A percentile compares a stretch with the other conserved stretches of the same genome.
Conservation (phyloP, 1,140 invertebrate genomes). For the Scylla paramamosain region DNA sequence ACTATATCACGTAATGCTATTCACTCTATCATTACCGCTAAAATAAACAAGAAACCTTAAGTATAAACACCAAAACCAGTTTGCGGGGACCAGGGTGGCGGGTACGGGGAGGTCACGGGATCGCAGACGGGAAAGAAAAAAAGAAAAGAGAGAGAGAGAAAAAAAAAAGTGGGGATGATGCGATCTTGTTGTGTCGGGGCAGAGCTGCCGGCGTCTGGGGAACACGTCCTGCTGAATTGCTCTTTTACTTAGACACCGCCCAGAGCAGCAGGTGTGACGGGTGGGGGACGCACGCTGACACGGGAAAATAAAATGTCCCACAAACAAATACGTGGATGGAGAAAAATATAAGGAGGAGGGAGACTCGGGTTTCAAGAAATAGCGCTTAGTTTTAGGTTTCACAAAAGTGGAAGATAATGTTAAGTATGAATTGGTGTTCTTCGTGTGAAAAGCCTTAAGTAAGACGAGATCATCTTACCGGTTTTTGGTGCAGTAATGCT, state of each 20-base stretch:
- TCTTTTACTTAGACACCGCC: background rate
- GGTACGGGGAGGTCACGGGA: background rate
- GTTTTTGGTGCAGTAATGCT: too few relatives aligned
- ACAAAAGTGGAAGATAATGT: too few relatives aligned
- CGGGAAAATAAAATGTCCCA: background rate
- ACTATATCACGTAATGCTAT: too few relatives aligned
- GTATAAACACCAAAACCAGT: background rate
- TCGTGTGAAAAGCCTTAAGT: too few relatives aligned
- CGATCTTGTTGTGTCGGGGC: background rate
- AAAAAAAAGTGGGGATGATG: background rate
- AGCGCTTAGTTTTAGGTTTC: too few relatives aligned
- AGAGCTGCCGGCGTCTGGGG: background rate
- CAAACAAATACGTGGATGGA: background rate
- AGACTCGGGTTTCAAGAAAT: too few relatives aligned
- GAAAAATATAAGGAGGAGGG: too few relatives aligned
- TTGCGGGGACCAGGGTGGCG: background rate
- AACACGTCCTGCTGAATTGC: background rate
- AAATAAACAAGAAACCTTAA: too few relatives aligned
- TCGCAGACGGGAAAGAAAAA: background rate
- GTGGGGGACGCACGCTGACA: background rate
- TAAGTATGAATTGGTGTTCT: too few relatives aligned
- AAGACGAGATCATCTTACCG: too few relatives aligned
- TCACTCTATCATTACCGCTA: too few relatives aligned
- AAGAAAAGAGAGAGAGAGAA: background rate
- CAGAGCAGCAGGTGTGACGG: background rate